phyloP scores from a whole-genome alignment of 2,113 vertebrate species.

The Sceloporus undulatus region DNA sequence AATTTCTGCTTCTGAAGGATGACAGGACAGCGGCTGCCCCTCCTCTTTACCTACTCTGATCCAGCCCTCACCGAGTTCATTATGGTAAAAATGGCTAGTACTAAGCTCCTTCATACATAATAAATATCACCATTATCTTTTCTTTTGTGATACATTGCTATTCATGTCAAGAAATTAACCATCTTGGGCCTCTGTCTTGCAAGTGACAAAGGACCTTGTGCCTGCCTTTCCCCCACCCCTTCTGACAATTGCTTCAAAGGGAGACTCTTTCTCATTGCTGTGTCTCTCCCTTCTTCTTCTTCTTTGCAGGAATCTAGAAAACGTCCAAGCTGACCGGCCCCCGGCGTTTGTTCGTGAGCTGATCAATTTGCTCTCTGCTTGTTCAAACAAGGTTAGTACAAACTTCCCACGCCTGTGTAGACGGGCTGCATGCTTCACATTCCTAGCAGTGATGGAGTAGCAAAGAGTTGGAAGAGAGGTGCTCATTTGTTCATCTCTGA shows the following conservation, averaged over 20 bases:
- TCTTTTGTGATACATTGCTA: no score
- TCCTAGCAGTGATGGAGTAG: not conserved
- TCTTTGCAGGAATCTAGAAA: conserved; percentile 87
- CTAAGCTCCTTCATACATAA: not conserved
- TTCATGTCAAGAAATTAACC: not conserved
- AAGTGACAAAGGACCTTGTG: not conserved
- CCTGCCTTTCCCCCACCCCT: not conserved
- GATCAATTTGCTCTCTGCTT: conserved; percentile 83
- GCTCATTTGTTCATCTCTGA: no score
- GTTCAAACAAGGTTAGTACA: conserved; percentile 82
- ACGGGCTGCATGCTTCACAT: fast-evolving
- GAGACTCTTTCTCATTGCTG: not conserved
- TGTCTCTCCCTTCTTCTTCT: not conserved
- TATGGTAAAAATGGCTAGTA: not conserved
- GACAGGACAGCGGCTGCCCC: not conserved
- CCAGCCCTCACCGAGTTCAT: not conserved
- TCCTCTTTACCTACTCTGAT: not conserved
- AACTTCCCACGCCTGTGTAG: fast-evolving
- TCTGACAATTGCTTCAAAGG: not conserved
- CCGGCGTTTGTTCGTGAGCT: conserved; percentile 85
- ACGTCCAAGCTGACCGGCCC: conserved; percentile 85
- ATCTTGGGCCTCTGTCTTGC: not conserved
- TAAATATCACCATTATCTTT: not conserved
- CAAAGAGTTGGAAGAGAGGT: not conserved
- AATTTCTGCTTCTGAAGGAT: not conserved